Conservation (phyloP, 2,113 vertebrate species). For the Anthoscopus minutus region DNA sequence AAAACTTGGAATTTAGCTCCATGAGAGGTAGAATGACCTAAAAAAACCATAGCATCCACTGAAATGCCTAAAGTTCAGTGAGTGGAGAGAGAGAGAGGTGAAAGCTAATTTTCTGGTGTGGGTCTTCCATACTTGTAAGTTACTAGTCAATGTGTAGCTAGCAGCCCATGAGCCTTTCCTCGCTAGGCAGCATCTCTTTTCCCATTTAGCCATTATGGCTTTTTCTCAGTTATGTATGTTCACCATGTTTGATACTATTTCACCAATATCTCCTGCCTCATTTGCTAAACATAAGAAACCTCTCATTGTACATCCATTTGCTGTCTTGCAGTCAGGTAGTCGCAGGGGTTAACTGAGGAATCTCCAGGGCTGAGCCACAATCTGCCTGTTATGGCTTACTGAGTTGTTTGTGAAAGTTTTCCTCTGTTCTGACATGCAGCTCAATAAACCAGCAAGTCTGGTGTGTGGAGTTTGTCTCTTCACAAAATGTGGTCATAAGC, state of each 20-base stretch:
- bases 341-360: neutral
- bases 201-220: neutral
- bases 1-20: conserved; percentile 39
- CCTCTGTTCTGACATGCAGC: neutral
- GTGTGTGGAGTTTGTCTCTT: neutral
- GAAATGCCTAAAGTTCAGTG: neutral
- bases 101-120: neutral
- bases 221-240: neutral
- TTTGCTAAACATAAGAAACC: neutral
- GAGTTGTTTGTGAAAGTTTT: neutral
- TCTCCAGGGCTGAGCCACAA: neutral
- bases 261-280: neutral
- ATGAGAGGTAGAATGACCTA: conserved; percentile 14
- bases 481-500: neutral
- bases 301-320: neutral
- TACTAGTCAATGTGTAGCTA: neutral
- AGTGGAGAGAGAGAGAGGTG: neutral
- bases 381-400: neutral
- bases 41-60: neutral
- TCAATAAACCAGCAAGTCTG: neutral
- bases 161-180: neutral
- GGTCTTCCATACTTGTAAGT: neutral
- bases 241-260: neutral
- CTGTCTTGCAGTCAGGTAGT: neutral
- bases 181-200: neutral